Percentiles rank a stretch among this genome's conserved stretches.
phyloP scores from a whole-genome alignment of 2,113 vertebrate species.

The Zeus faber region DNA sequence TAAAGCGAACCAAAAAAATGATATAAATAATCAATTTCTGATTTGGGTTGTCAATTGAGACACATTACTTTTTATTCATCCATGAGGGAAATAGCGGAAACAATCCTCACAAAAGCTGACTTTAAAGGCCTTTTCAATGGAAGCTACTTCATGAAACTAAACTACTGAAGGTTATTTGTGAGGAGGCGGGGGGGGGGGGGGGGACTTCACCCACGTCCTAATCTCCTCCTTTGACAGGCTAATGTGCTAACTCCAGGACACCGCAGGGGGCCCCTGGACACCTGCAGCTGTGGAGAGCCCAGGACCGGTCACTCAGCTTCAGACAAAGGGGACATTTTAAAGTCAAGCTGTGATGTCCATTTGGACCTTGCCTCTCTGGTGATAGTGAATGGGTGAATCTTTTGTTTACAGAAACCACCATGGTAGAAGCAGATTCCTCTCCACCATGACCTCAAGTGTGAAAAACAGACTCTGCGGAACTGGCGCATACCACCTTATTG shows the following conservation, averaged over 20 bases:
- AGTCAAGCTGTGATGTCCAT: constrained; percentile 42
- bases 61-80: too few species aligned
- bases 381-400: neutral
- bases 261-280: constrained; percentile 64
- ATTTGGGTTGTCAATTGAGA: too few species aligned
- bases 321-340: constrained; percentile 46
- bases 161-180: constrained; percentile 13
- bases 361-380: constrained; percentile 14
- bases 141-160: too few species aligned
- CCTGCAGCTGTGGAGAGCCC: constrained; percentile 61
- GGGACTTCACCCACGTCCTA: constrained; percentile 21
- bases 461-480: neutral
- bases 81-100: too few species aligned
- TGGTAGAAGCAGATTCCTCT: too few species aligned
- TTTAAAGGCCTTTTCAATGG: too few species aligned
- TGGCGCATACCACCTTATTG: too few species aligned
- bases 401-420: neutral
- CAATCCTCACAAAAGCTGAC: too few species aligned
- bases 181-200: constrained; percentile 9
- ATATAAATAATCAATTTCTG: too few species aligned
- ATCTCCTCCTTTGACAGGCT: constrained; percentile 67
- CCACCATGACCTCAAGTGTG: neutral
- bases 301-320: constrained; percentile 42
- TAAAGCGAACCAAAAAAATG: too few species aligned
- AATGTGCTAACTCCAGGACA: constrained; percentile 64